phyloP scores from a whole-genome alignment of 2,113 vertebrate species.

The Mesocricetus auratus region DNA sequence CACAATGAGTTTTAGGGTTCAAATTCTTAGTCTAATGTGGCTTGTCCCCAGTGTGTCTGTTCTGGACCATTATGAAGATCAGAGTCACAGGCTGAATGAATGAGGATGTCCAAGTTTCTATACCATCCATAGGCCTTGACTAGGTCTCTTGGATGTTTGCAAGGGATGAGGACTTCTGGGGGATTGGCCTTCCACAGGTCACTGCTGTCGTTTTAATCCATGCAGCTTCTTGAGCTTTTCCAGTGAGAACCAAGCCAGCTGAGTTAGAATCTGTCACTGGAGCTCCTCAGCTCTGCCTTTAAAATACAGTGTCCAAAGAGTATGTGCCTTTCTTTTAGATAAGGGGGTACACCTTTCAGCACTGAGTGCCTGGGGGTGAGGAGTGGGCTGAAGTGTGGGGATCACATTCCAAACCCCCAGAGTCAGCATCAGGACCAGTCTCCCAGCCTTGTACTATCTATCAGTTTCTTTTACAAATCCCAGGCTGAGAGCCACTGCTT shows the following conservation, averaged over 20 bases:
- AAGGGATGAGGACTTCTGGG: not conserved
- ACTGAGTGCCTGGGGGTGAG: not conserved
- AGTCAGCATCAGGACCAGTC: not conserved
- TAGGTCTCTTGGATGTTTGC: not conserved
- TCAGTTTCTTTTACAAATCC: not conserved
- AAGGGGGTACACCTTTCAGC: not conserved
- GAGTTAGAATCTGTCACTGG: not conserved
- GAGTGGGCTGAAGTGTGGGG: not conserved
- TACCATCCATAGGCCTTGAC: not conserved
- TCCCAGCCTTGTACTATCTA: not conserved
- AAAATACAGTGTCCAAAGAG: not conserved
- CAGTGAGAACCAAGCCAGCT: not conserved
- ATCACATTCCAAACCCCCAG: not conserved
- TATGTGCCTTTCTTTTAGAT: not conserved
- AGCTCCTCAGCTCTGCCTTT: not conserved
- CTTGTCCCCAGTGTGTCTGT: not conserved
- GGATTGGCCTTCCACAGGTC: not conserved
- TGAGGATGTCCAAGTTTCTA: not conserved
- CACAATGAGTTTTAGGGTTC: constrained; percentile 52
- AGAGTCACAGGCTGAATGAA: not conserved
- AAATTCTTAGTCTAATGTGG: constrained; percentile 7
- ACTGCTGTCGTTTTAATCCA: not conserved
- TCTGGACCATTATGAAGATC: constrained; percentile 20
- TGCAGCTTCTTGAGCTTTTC: not conserved
- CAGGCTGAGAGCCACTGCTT: not conserved